A percentile compares a stretch with the other conserved stretches of the same genome.
Evolutionary conservation across 2,113 vertebrate species (phyloP).

Genomic region (Cyanistes caeruleus): DNA sequence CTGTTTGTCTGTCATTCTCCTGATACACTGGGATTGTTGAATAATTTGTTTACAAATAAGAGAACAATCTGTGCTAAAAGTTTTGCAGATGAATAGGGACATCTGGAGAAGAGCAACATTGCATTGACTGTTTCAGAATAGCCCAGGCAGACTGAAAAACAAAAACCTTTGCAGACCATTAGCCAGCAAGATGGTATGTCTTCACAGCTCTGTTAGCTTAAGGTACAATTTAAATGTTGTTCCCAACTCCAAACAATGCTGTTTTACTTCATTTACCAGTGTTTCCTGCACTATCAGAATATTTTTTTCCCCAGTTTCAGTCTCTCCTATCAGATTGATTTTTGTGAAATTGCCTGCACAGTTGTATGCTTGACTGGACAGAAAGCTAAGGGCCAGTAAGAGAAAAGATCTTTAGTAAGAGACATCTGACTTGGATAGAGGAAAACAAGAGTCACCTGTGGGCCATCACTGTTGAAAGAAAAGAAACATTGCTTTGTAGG

Average conservation of each 20-base stretch:
- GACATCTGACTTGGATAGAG: neutral
- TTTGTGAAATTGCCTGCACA: neutral
- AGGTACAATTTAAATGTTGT: neutral
- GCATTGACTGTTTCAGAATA: neutral
- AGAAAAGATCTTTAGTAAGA: neutral
- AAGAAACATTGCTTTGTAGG: neutral
- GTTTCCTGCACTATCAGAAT: neutral
- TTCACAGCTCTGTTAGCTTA: neutral
- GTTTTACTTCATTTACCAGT: neutral
- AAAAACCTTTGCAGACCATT: neutral
- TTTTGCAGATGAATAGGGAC: constrained; percentile 45
- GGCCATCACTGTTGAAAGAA: neutral
- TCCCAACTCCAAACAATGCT: neutral
- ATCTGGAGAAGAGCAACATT: constrained; percentile 18
- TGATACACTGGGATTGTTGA: constrained; percentile 10
- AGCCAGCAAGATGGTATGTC: neutral
- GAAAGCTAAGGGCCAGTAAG: neutral
- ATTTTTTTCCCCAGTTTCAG: neutral
- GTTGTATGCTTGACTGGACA: neutral
- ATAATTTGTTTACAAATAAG: constrained; percentile 60
- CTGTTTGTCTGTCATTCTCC: constrained; percentile 34
- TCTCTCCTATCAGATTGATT: neutral
- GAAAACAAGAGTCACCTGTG: neutral
- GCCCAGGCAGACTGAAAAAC: neutral
- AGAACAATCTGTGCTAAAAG: constrained; percentile 51